A percentile compares a stretch with the other conserved stretches of the same genome.
Conservation (phyloP, 2,888 invertebrate species). For the Apodemia mormo region DNA sequence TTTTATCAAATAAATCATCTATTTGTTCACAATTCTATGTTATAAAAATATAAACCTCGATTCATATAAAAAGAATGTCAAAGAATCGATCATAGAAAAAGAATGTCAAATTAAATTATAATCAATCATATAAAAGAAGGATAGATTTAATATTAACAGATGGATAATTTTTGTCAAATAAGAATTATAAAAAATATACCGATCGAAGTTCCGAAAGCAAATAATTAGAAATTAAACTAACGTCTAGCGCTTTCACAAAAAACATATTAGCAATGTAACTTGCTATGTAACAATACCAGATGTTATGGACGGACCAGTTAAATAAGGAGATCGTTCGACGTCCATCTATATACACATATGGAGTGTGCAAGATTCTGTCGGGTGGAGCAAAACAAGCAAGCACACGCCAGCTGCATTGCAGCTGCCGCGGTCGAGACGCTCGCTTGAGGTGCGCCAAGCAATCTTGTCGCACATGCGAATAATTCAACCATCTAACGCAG, state of each 20-base stretch:
- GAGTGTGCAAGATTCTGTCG: constrained; percentile 44
- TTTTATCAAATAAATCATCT: too few species aligned
- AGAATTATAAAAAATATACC: too few species aligned
- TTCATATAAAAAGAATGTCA: too few species aligned
- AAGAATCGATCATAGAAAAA: too few species aligned
- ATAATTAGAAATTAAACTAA: neutral
- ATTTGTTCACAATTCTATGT: too few species aligned
- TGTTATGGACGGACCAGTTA: constrained; percentile 34
- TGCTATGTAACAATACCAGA: constrained; percentile 32
- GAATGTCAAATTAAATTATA: too few species aligned
- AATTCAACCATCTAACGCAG: constrained; percentile 57
- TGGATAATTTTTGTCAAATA: too few species aligned
- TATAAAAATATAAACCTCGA: too few species aligned
- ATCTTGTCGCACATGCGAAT: constrained; percentile 48
- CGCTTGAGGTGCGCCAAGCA: constrained; percentile 37
- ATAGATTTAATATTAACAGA: too few species aligned
- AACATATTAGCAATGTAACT: constrained; percentile 16
- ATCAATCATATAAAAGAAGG: too few species aligned
- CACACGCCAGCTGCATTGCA: constrained; percentile 72
- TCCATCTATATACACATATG: constrained; percentile 37
- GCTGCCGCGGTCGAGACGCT: constrained; percentile 52
- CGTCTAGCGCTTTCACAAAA: constrained; percentile 11
- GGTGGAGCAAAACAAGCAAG: constrained; percentile 64
- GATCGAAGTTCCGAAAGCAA: too few species aligned
- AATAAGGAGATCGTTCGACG: constrained; percentile 36